Conservation (phyloP, 2,888 invertebrate genomes). For the Metalampra italica region DNA sequence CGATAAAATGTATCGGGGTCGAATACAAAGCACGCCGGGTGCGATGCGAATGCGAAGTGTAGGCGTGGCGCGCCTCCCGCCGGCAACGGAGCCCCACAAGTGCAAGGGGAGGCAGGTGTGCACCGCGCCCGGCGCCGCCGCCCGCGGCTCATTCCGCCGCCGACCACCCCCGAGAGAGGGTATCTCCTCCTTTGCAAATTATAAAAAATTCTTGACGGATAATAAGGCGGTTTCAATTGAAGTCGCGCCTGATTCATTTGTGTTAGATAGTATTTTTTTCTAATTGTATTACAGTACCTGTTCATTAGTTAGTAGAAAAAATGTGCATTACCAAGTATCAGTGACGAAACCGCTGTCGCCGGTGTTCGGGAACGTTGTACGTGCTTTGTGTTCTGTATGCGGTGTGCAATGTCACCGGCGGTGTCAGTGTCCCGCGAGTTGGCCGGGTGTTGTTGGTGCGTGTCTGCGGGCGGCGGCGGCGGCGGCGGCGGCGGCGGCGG, state of each 20-base stretch:
- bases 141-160: slow-evolving; percentile 49
- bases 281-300: too few relatives aligned
- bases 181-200: slow-evolving; percentile 18
- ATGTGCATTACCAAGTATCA: too few relatives aligned
- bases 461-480: slow-evolving; percentile 18
- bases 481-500: slow-evolving; percentile 15
- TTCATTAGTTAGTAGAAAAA: too few relatives aligned
- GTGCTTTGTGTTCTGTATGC: neutral
- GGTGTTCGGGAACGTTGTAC: neutral
- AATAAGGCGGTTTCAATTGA: too few relatives aligned
- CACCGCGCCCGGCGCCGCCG: slow-evolving; percentile 4
- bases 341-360: too few relatives aligned
- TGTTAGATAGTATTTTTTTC: too few relatives aligned
- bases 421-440: slow-evolving; percentile 8
- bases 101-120: slow-evolving; percentile 38
- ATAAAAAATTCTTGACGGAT: neutral
- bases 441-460: slow-evolving; percentile 38
- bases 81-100: slow-evolving; percentile 63
- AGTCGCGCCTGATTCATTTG: too few relatives aligned
- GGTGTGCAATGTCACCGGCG: neutral
- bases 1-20: too few relatives aligned
- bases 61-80: slow-evolving; percentile 50
- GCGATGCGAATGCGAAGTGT: slow-evolving; percentile 20
- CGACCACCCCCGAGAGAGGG: slow-evolving; percentile 32
- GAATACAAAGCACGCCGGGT: too few relatives aligned